Evolutionary conservation across 2,113 vertebrate genomes (phyloP), one percentile per base, ranked within the genome.

Genomic region (Dasypus novemcinctus): DNA sequence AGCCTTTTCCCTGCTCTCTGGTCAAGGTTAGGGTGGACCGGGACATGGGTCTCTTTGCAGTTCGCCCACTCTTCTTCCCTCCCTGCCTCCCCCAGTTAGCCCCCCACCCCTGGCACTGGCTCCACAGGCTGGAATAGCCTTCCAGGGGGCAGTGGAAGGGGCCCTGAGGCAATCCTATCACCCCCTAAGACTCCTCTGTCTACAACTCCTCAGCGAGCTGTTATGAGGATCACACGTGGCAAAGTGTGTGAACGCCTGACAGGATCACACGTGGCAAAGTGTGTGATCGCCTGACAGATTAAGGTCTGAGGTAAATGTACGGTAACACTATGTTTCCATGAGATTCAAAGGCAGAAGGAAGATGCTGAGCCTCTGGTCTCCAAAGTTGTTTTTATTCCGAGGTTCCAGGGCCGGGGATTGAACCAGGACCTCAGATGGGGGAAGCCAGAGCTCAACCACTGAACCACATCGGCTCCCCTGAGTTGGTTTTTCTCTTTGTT

Each of bases 161-260:
- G 18, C 18, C 43, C 2, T 7, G 52, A 54, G 18, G 41, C 54
- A 29, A 33, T 52, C 15, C 33, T 13, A 1, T 68, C 69, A 54
- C 66, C 20, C 31, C 15, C 10, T 1, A 4, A 43, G 21, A 31
- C 11, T 86, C 75, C 6, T 31, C 52, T 13, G 21, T 52, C 9
- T 36, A 23, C 1, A 36, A 18, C 2, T 4, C 41, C 46, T 36
- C 52, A 1, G 9, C 21, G 25, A 54, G 49, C 71, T 36, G 15
- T 9, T 4, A 1, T 5, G 71, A 81, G 12, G n/a, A 33, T 31
- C 23, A n/a, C 27, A 15, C 0, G 1, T 15, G 10, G 74, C 29
- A n/a, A 41, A 13, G 21, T 1, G 3, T 6, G 12, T 0, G 4
- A 36, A 0, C 13, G 4, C 46, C 59, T 69, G 43, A 4, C 1